A percentile compares a stretch with the other conserved stretches of the same genome.
Conservation (phyloP, 2,888 invertebrate species). For the Dexiosoma caninum region DNA sequence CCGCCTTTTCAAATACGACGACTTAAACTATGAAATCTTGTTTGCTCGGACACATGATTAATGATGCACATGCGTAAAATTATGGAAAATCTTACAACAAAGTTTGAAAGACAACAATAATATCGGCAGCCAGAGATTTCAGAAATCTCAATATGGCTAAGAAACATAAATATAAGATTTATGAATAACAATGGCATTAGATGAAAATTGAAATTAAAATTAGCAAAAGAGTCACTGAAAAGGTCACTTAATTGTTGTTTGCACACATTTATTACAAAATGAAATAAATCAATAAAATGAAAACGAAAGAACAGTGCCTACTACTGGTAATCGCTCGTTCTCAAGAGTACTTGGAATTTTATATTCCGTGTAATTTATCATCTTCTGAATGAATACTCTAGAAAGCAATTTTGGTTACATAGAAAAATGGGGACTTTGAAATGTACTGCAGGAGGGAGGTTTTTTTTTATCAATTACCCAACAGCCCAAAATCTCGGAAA, state of each 20-base stretch:
- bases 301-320: too few species aligned
- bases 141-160: background rate
- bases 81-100: constrained; percentile 50
- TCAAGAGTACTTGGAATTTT: too few species aligned
- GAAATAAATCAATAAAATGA: background rate
- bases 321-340: too few species aligned
- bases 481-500: too few species aligned
- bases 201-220: background rate
- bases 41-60: constrained; percentile 57
- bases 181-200: constrained; percentile 6
- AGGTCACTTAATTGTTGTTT: background rate
- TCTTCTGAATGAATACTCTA: too few species aligned
- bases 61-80: constrained; percentile 62
- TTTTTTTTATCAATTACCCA: too few species aligned
- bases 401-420: too few species aligned
- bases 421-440: too few species aligned
- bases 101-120: background rate
- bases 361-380: too few species aligned
- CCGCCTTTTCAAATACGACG: constrained; percentile 47
- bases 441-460: too few species aligned
- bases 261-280: background rate
- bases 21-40: constrained; percentile 48
- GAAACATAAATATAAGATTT: constrained; percentile 8
- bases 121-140: background rate
- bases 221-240: background rate